phyloP scores from a whole-genome alignment of 1,140 invertebrate species.

The Nautilus pompilius region DNA sequence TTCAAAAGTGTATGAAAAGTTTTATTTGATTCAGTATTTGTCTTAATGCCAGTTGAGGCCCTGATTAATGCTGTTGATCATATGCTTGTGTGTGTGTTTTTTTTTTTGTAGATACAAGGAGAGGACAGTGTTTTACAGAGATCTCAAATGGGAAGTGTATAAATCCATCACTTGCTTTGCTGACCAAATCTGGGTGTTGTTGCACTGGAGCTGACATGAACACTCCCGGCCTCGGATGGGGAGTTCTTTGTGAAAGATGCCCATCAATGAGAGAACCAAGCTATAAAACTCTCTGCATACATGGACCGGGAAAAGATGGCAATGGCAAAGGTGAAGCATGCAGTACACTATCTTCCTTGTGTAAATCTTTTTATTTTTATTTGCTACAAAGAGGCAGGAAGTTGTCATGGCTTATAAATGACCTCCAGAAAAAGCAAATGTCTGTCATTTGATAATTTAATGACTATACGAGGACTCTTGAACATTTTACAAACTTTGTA shows the following conservation, averaged over 20 bases:
- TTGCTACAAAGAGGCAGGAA: not conserved
- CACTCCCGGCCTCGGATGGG: slow-evolving; percentile 71
- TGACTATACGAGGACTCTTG: too few species aligned
- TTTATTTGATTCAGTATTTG: too few species aligned
- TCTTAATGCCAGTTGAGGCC: too few species aligned
- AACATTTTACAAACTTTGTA: too few species aligned
- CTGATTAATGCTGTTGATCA: too few species aligned
- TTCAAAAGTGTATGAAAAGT: too few species aligned
- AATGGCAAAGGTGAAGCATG: slow-evolving; percentile 67
- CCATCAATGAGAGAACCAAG: slow-evolving; percentile 69
- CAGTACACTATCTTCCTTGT: not conserved
- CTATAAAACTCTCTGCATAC: slow-evolving; percentile 74
- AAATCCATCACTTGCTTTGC: slow-evolving; percentile 70
- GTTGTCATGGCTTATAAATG: too few species aligned
- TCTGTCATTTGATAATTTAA: too few species aligned
- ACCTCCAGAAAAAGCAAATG: too few species aligned
- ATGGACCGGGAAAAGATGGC: slow-evolving; percentile 77
- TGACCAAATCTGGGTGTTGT: slow-evolving; percentile 83
- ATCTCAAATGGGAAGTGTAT: slow-evolving; percentile 73
- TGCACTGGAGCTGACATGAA: slow-evolving; percentile 70
- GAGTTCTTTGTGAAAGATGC: slow-evolving; percentile 75
- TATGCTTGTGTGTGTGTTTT: not conserved
- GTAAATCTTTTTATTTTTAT: not conserved
- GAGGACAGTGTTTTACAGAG: slow-evolving; percentile 79
- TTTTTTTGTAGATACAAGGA: slow-evolving; percentile 67